Conservation (phyloP, 2,113 vertebrate species). For the Rhinoderma darwinii region DNA sequence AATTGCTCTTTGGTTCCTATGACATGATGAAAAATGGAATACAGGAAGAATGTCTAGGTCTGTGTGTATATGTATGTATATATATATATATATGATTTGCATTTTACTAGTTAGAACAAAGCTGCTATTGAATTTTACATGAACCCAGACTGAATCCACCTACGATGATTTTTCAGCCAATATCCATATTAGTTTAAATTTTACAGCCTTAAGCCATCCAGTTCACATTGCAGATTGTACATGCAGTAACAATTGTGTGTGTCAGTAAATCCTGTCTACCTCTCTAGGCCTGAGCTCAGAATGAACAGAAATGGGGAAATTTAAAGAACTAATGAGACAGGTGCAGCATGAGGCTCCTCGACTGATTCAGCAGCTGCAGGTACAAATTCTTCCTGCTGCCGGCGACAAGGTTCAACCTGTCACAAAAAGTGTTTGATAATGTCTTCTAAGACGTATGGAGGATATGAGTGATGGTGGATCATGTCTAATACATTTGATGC, state of each 20-base stretch:
- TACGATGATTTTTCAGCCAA: background rate
- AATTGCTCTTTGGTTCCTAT: background rate
- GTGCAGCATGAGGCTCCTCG: background rate
- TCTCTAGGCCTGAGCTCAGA: background rate
- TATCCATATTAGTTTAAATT: background rate
- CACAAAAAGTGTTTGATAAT: background rate
- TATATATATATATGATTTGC: background rate
- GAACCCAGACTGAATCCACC: background rate
- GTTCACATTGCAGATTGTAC: background rate
- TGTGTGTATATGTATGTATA: too few relatives aligned
- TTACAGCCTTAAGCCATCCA: background rate
- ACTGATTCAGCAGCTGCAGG: slow-evolving; percentile 8
- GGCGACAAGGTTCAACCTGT: background rate
- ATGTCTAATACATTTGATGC: background rate
- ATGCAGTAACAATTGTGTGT: background rate
- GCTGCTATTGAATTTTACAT: background rate
- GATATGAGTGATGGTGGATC: background rate
- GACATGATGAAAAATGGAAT: background rate
- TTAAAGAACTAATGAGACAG: slow-evolving; percentile 8
- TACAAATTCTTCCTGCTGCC: background rate
- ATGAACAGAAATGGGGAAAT: background rate
- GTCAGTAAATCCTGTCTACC: slow-evolving; percentile 7
- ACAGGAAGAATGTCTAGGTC: background rate
- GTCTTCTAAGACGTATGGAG: background rate
- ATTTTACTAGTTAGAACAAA: background rate